A percentile compares a stretch with the other conserved stretches of the same genome.
Conservation (phyloP, 2,113 vertebrate species). For the Prietella phreatophila region DNA sequence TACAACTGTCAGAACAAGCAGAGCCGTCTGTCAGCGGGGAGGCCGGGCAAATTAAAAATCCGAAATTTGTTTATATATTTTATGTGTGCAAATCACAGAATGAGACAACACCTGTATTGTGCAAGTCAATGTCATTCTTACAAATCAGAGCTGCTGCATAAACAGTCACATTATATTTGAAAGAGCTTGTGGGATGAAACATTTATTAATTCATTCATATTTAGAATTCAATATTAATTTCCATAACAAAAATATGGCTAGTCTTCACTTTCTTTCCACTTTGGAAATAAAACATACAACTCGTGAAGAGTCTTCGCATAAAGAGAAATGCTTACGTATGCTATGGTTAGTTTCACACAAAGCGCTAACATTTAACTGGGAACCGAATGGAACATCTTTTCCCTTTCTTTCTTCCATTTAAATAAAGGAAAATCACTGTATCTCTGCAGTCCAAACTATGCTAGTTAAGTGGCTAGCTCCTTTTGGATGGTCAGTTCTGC, state of each 20-base stretch:
- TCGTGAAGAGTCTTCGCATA: neutral
- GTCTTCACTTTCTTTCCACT: neutral
- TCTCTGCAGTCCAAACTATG: neutral
- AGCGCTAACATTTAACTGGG: neutral
- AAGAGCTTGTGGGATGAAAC: neutral
- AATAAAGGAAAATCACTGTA: neutral
- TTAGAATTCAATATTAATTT: neutral
- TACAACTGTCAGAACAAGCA: conserved; percentile 53
- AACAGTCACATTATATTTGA: neutral
- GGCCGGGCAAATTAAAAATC: conserved; percentile 45
- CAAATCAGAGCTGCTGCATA: neutral
- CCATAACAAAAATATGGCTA: neutral
- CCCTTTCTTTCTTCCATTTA: neutral
- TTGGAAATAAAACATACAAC: neutral
- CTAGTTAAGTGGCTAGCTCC: neutral
- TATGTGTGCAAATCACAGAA: conserved; percentile 23
- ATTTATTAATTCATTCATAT: neutral
- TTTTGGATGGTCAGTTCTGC: neutral
- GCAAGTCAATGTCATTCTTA: neutral
- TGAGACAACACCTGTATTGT: conserved; percentile 23
- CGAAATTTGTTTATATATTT: conserved; percentile 45
- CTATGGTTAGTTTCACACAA: neutral
- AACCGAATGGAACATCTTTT: neutral
- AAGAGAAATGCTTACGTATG: neutral
- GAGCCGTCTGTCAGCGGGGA: conserved; percentile 42